Percentiles rank a stretch among this genome's conserved stretches.
phyloP scores from a whole-genome alignment of 2,113 vertebrate genomes.

The Dermatemys mawii region DNA sequence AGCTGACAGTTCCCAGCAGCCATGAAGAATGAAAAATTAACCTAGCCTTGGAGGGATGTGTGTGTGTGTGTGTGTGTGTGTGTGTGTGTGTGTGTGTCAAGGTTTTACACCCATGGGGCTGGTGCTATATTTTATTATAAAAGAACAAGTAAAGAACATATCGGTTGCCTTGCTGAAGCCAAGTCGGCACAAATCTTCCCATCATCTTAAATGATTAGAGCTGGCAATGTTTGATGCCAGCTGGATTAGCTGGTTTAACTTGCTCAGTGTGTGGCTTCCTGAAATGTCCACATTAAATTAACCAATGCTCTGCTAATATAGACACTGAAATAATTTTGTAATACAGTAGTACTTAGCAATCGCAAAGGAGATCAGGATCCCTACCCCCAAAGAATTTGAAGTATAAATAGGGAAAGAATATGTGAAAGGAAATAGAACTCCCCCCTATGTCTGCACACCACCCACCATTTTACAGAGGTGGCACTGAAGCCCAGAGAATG shows the following conservation, averaged over 20 bases:
- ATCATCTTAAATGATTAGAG: background rate
- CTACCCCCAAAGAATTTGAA: background rate
- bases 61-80: background rate
- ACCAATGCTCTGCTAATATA: background rate
- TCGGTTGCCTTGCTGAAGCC: background rate
- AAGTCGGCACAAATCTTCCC: constrained; percentile 35
- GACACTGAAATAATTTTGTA: background rate
- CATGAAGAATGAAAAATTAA: background rate
- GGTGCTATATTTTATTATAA: background rate
- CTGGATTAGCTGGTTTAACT: constrained; percentile 51
- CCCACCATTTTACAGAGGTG: background rate
- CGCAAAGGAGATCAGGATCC: background rate
- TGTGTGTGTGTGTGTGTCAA: background rate
- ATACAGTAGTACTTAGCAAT: background rate
- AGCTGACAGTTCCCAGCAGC: background rate
- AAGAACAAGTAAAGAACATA: constrained; percentile 3
- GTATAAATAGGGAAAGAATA: background rate
- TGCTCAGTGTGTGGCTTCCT: constrained; percentile 11
- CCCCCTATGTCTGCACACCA: background rate
- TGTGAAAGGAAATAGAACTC: background rate
- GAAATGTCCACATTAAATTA: background rate
- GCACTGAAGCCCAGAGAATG: background rate
- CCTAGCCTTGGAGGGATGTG: background rate
- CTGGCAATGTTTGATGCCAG: background rate
- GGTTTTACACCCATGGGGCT: background rate